A percentile compares a stretch with the other conserved stretches of the same genome.
These are phyloP conservation scores for Abramis brama DNA, from an alignment of 2,113 vertebrate species.

Conservation along the genomic window DNA sequence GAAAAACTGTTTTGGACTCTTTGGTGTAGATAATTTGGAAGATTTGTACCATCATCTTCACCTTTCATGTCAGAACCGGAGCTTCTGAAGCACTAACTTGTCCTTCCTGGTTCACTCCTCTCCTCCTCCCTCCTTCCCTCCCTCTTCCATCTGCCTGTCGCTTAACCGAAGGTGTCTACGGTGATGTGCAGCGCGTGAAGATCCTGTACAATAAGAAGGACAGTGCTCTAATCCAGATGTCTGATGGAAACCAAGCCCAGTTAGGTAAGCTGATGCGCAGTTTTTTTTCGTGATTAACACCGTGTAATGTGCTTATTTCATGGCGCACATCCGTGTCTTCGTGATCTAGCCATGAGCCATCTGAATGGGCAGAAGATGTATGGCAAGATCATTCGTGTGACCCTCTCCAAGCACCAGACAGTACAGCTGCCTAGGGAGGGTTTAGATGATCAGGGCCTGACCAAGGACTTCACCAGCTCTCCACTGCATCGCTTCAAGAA, in stretches of 20 bases:
- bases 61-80: slow-evolving; percentile 83
- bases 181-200: slow-evolving; percentile 98
- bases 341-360: slow-evolving; percentile 91
- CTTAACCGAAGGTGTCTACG: slow-evolving; percentile 90
- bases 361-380: slow-evolving; percentile 99
- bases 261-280: slow-evolving; percentile 80
- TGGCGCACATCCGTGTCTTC: not conserved
- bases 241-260: slow-evolving; percentile 96
- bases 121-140: slow-evolving; percentile 71
- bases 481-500: slow-evolving; percentile 98
- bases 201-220: slow-evolving; percentile 99
- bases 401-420: slow-evolving; percentile 95
- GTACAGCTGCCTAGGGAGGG: slow-evolving; percentile 97
- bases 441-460: slow-evolving; percentile 95
- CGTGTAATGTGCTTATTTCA: not conserved
- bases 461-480: slow-evolving; percentile 97
- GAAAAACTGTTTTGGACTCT: slow-evolving; percentile 54
- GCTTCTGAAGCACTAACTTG: slow-evolving; percentile 84
- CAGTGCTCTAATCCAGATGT: slow-evolving; percentile 98
- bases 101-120: slow-evolving; percentile 80
- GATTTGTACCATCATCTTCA: slow-evolving; percentile 75
- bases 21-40: slow-evolving; percentile 82
- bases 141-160: slow-evolving; percentile 75
- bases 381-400: slow-evolving; percentile 97
- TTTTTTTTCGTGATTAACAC: not conserved